Evolutionary conservation across 2,888 invertebrate genomes (phyloP), one percentile per base, ranked within the genome.

Genomic region (Ecdyonurus torrentis): DNA sequence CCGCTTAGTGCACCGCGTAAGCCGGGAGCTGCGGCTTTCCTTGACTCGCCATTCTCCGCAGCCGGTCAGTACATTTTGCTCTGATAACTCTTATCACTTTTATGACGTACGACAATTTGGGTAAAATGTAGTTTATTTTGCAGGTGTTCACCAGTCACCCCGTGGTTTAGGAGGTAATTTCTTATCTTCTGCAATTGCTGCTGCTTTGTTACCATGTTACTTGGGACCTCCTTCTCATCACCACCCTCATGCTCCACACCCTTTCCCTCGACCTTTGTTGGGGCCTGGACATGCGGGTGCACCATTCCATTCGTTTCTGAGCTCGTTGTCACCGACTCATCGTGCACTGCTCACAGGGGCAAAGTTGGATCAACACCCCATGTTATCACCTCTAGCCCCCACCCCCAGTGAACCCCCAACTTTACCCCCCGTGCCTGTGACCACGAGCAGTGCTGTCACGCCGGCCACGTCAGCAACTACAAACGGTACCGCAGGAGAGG

Each of bases 351-450:
- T 37, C 7, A 37, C 37, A 15, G 37, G 37, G 5, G 37, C 37
- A 37, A 37, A 37, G 15, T 15, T 37, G 37, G 15, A 10, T 5
- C 37, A 37, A 37, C 37, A 37, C 15, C 37, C 37, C 37, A 55
- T 55, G 55, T n/a, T 55, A n/a, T 37, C 37, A 5, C 37, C 37
- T 37, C 55, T 22, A 7, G 37, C 37, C 5, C 15, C 37, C 5
- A 15, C 37, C 5, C 37, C 37, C 5, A 37, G 37, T 37, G 37
- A 37, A 37, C 37, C 37, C 5, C 37, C 37, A 5, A 10, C 37
- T 10, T 37, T 37, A 81, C 84, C 60, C 86, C 89, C 74, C 82
- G 89, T 65, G 0, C 62, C 64, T 2, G 23, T 66, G 24, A 62
- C 66, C 19, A 64, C 64, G 2, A 64, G 63, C 59, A 1, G 62